These are phyloP conservation scores for Xenopus borealis DNA, from an alignment of 2,113 vertebrate species.

Conservation along the genomic window DNA sequence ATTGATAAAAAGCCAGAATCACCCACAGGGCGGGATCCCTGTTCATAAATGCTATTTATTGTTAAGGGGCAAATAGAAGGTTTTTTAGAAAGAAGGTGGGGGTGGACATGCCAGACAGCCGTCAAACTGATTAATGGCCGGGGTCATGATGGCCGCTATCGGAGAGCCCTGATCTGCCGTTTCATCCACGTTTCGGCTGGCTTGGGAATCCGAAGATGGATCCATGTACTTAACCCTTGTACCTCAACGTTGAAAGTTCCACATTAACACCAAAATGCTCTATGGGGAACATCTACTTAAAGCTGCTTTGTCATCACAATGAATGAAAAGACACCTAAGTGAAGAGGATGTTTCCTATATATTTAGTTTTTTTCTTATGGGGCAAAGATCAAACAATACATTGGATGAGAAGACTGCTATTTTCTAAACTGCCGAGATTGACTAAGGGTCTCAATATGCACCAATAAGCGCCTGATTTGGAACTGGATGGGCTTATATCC, in stretches of 20 bases:
- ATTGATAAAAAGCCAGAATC: not conserved
- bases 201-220: not conserved
- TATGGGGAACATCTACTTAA: no score
- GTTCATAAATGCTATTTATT: not conserved
- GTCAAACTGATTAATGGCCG: slow-evolving; percentile 5
- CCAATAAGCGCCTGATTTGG: no score
- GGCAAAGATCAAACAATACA: no score
- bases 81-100: not conserved
- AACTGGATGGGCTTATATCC: no score
- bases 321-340: no score
- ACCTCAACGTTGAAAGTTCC: not conserved
- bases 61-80: not conserved
- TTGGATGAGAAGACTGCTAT: no score
- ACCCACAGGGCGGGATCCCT: not conserved
- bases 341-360: no score
- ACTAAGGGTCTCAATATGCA: no score
- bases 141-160: not conserved
- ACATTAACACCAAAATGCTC: not conserved
- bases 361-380: no score
- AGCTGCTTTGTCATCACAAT: no score
- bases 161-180: not conserved
- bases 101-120: not conserved
- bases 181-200: not conserved
- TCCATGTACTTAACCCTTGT: not conserved
- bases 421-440: no score